Conservation (phyloP, 2,113 vertebrate genomes). For the Ceratotherium simum region DNA sequence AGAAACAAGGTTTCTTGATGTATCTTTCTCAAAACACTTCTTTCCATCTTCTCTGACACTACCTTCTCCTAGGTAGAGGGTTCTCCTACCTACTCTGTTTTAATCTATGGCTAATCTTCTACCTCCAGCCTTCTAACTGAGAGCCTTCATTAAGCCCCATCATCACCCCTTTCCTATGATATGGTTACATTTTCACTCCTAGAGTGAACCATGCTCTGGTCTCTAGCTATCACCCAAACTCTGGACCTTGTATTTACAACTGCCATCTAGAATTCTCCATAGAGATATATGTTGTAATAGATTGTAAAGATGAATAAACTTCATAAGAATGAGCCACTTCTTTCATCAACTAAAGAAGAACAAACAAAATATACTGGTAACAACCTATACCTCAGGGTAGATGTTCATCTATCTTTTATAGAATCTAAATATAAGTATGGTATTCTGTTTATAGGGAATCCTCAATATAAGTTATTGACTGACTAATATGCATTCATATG, state of each 20-base stretch:
- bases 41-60: background rate
- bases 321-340: background rate
- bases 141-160: background rate
- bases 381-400: background rate
- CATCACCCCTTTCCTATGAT: background rate
- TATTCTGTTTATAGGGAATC: background rate
- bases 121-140: background rate
- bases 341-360: background rate
- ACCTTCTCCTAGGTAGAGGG: background rate
- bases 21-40: background rate
- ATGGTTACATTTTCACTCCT: background rate
- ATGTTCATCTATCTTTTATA: background rate
- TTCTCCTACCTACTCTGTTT: background rate
- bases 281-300: background rate
- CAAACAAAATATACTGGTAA: background rate
- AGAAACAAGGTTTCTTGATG: background rate
- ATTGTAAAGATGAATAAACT: background rate
- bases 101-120: background rate
- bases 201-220: background rate
- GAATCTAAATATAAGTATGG: background rate
- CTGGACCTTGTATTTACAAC: background rate
- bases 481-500: background rate
- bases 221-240: background rate
- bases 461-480: background rate
- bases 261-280: background rate